phyloP scores from a whole-genome alignment of 2,797 vertebrate genomes.

The Ctenopoma kingsleyae region DNA sequence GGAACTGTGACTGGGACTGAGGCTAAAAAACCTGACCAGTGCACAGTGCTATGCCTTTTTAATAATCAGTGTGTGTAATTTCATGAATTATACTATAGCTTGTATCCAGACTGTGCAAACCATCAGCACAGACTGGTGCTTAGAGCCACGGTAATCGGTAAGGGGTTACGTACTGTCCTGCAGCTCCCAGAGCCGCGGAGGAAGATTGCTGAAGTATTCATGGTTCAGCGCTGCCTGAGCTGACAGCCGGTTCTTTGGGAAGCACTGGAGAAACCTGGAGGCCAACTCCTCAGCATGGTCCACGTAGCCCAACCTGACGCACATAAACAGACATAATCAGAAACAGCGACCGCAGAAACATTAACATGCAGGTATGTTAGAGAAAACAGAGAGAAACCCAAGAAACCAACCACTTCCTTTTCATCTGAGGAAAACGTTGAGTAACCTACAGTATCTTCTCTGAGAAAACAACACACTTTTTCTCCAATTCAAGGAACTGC shows the following conservation, averaged over 20 bases:
- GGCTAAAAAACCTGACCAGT: too few species aligned
- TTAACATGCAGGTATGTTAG: not conserved
- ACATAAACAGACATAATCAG: constrained; percentile 26
- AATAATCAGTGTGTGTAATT: too few species aligned
- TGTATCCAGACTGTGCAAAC: too few species aligned
- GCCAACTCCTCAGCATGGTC: constrained; percentile 96
- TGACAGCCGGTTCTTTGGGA: constrained; percentile 96
- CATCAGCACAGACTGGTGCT: too few species aligned
- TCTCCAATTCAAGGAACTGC: constrained; percentile 48
- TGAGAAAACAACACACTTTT: constrained; percentile 26
- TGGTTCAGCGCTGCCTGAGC: constrained; percentile 94
- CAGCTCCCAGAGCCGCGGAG: constrained; percentile 95
- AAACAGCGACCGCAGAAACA: not conserved
- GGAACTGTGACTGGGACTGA: too few species aligned
- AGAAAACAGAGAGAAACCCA: not conserved
- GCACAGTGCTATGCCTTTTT: too few species aligned
- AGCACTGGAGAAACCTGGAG: constrained; percentile 96
- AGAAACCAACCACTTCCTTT: not conserved
- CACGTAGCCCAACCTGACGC: constrained; percentile 90
- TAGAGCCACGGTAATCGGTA: too few species aligned
- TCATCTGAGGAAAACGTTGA: not conserved
- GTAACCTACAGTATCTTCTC: not conserved
- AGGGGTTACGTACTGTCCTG: constrained; percentile 91
- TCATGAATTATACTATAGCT: too few species aligned
- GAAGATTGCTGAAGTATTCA: constrained; percentile 95